Base-by-base conservation (phyloP, 2,113 vertebrate species). In the Sebastes schlegelii region DNA sequence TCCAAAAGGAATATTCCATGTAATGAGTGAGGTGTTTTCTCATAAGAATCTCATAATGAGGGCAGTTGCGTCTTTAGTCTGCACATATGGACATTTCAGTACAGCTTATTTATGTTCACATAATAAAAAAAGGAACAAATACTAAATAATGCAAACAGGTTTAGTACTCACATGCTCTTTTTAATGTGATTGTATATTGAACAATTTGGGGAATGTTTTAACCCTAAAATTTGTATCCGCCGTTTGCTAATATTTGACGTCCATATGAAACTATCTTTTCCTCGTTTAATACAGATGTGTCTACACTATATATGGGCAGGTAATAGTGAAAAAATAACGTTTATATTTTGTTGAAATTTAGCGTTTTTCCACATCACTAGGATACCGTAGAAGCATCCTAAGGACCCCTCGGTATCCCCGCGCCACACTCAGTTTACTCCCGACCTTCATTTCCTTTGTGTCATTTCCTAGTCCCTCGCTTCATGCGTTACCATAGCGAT, bases 401-500 rank as follows among this genome's bases (percentile, higher is more conserved):
- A 26, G 63, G 8, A 13, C 43, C 21, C 21, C 9, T 60, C 2
- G 0, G 3, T 23, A 6, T 46, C n/a, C n/a, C 14, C 7, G 0
- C 11, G 23, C 23, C 76, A 42, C 12, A 10, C 54, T 68, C 57
- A 14, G 42, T 80, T 80, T 21, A 21, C 60, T 64, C 55, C 64
- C 16, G 54, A 77, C 82, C 72, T 68, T 72, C 14, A 9, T 75
- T 86, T 85, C 46, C 45, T 78, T 43, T 57, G 55, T 80, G 65
- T 88, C 70, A 84, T 72, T 83, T 89, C 45, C 72, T 73, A 54
- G 43, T 76, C 42, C 8, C 68, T 66, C 1, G 2, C 72, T 78
- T 68, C 57, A 68, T 42, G 9, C 46, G 86, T 91, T 83, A 65
- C 86, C 87, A 79, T 87, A 78, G 89, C 8, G 21, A 84, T 70